phyloP scores from a whole-genome alignment of 2,113 vertebrate genomes.

The Brevimyrus niger region DNA sequence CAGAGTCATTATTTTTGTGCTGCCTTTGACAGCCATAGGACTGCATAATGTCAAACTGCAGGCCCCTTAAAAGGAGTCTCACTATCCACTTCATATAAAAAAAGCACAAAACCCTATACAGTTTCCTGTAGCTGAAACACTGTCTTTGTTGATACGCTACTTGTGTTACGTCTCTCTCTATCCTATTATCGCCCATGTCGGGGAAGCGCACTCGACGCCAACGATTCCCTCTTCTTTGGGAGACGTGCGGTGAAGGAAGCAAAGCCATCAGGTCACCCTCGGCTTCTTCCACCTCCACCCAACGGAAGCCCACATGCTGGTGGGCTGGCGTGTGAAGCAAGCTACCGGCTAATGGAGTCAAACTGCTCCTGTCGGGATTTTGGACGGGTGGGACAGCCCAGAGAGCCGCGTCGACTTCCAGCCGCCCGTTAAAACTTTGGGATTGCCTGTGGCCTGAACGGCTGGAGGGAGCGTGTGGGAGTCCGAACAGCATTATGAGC shows the following conservation, averaged over 20 bases:
- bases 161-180: not conserved
- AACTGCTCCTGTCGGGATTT: not conserved
- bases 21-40: not conserved
- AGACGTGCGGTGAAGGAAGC: not conserved
- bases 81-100: not conserved
- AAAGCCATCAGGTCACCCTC: not conserved
- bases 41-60: not conserved
- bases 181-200: not conserved
- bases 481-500: not conserved
- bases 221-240: not conserved
- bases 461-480: not conserved
- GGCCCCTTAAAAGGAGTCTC: not conserved
- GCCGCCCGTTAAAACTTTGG: not conserved
- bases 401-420: not conserved
- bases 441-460: not conserved
- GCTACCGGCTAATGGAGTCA: not conserved
- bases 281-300: not conserved
- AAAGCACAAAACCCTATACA: not conserved
- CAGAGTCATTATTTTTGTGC: constrained; percentile 3
- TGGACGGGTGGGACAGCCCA: not conserved
- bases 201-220: no score
- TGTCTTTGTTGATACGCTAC: not conserved
- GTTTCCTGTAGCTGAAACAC: not conserved
- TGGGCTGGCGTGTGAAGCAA: not conserved
- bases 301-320: not conserved